Evolutionary conservation across 2,797 vertebrate species (phyloP).

Genomic region (Bradypodion pumilum): DNA sequence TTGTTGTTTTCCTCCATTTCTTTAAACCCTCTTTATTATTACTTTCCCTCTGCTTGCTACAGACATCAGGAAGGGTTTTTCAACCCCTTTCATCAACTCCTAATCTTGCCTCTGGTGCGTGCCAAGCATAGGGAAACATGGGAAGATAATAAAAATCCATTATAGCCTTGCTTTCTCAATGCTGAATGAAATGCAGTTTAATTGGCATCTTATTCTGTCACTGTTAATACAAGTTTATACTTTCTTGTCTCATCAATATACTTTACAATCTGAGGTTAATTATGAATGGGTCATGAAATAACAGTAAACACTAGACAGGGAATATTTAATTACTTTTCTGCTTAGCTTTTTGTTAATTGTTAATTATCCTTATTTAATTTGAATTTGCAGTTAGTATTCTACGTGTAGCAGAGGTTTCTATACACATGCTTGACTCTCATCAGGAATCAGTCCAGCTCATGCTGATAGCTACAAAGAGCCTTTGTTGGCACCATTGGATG

Average conservation of each 20-base stretch:
- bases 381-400: slow-evolving; percentile 20
- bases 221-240: slow-evolving; percentile 42
- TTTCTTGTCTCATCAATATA: slow-evolving; percentile 10
- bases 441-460: slow-evolving; percentile 1
- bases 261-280: slow-evolving; percentile 49
- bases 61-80: slow-evolving; percentile 21
- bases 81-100: slow-evolving; percentile 39
- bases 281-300: slow-evolving; percentile 37
- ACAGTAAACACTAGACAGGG: slow-evolving; percentile 41
- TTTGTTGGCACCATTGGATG: neutral
- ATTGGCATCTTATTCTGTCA: slow-evolving; percentile 39
- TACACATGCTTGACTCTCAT: neutral
- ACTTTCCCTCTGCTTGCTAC: neutral
- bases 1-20: slow-evolving; percentile 42
- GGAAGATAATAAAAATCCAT: slow-evolving; percentile 40
- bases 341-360: slow-evolving; percentile 45
- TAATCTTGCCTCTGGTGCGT: slow-evolving; percentile 12
- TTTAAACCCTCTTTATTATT: slow-evolving; percentile 37
- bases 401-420: slow-evolving; percentile 8
- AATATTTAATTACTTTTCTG: slow-evolving; percentile 20
- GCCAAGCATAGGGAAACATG: slow-evolving; percentile 26
- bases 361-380: slow-evolving; percentile 11
- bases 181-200: slow-evolving; percentile 38
- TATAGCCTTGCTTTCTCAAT: slow-evolving; percentile 26
- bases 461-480: slow-evolving; percentile 31